Percentiles rank a stretch among this genome's conserved stretches.
phyloP scores from a whole-genome alignment of 2,113 vertebrate genomes.

The Tragelaphus buxtoni region DNA sequence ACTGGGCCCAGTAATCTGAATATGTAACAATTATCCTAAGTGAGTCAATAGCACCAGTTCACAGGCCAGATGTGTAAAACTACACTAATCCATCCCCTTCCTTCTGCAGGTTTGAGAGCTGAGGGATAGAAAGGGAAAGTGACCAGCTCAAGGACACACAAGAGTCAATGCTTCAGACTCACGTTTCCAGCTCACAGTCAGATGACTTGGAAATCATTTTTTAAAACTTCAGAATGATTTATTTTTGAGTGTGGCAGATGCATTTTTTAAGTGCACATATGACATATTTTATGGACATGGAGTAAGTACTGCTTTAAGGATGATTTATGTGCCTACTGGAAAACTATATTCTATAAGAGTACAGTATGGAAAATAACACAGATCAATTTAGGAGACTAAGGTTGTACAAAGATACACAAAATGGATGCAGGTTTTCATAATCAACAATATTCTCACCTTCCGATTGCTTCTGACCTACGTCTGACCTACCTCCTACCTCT shows the following conservation, averaged over 20 bases:
- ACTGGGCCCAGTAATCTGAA: background rate
- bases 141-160: background rate
- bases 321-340: background rate
- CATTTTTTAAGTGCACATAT: background rate
- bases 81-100: background rate
- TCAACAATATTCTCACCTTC: background rate
- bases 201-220: background rate
- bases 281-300: background rate
- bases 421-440: background rate
- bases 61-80: background rate
- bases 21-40: background rate
- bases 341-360: conserved; percentile 18
- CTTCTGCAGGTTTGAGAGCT: background rate
- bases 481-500: background rate
- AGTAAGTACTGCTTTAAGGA: background rate
- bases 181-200: background rate
- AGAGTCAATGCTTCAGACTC: background rate
- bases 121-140: background rate
- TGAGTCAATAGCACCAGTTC: background rate
- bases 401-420: background rate
- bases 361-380: background rate
- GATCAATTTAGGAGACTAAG: background rate
- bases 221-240: background rate
- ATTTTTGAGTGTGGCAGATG: background rate
- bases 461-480: background rate